Evolutionary conservation across 2,888 invertebrate genomes (phyloP), one percentile per base, ranked within the genome.

Genomic region (Callyntrura sp.): DNA sequence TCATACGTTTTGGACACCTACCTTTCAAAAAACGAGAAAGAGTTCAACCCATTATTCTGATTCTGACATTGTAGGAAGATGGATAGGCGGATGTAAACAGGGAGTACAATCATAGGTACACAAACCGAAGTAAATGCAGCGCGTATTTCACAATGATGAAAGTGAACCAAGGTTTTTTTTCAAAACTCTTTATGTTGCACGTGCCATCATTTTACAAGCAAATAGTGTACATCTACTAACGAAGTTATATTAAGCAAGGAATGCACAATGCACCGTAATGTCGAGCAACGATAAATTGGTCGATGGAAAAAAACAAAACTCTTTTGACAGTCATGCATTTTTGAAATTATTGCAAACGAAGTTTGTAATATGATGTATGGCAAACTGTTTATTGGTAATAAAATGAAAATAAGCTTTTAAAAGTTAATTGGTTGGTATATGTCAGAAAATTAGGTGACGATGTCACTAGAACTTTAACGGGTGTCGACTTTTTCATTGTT

Each of bases 1-100:
- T 84, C 87, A 82, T 79, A 70, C 43, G 35, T 62, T 90, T 86
- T 86, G 86, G 90, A 86, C 86, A 90, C 90, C 86, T 90, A 90
- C 90, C 90, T 90, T 90, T 90, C 90, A 68, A 90, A 90, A n/a
- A 85, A 81, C 12, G 68, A 89, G 43, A 90, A 78, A 51, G 28
- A 23, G 88, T 68, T 88, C 88, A 88, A 83, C 83, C 82, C 82
- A 73, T 65, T n/a, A n/a, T n/a, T n/a, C n/a, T n/a, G n/a, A n/a
- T n/a, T 60, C 60, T 60, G 35, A 70, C 68, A 84, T 70, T 35
- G 48, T 14, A 65, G 55, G 17, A 82, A 65, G 65, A 62, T 65
- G 65, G 48, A 48, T 73, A 68, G 62, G 11, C 68, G 83, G 51
- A 68, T 51, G 51, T 60, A 28, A 17, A 48, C 45, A 85, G 25